Conservation (phyloP, 2,113 vertebrate genomes). For the Arvicanthis niloticus region DNA sequence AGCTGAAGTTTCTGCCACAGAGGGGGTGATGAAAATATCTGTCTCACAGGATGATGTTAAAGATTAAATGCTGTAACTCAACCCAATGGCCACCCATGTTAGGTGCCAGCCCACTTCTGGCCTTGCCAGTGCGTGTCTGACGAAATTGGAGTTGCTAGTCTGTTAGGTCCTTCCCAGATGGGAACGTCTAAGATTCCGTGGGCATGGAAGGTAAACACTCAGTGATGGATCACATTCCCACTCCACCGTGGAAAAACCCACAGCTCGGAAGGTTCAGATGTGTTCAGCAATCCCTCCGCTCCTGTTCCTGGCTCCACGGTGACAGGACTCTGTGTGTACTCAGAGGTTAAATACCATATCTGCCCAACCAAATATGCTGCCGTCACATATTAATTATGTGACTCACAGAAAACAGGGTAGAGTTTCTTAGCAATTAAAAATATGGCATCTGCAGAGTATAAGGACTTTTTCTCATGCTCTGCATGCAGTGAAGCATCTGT, state of each 20-base stretch:
- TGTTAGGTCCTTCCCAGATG: background rate
- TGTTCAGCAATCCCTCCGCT: background rate
- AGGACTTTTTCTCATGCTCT: background rate
- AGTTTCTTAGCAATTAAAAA: constrained; percentile 60
- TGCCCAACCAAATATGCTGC: constrained; percentile 36
- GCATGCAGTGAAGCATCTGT: constrained; percentile 41
- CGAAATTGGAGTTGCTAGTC: background rate
- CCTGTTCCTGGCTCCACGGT: background rate
- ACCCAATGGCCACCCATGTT: background rate
- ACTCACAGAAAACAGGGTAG: constrained; percentile 45
- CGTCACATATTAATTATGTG: constrained; percentile 37
- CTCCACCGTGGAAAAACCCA: constrained; percentile 1
- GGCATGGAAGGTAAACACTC: background rate
- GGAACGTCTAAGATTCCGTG: background rate
- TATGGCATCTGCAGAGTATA: constrained; percentile 16
- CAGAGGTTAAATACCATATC: constrained; percentile 40
- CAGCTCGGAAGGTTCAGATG: background rate
- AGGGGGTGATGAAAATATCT: background rate
- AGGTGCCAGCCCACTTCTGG: background rate
- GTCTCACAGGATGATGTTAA: background rate
- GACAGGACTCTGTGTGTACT: background rate
- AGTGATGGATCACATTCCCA: background rate
- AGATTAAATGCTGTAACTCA: background rate
- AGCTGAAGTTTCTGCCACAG: background rate
- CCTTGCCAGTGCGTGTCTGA: background rate